These are phyloP conservation scores for Hybognathus amarus DNA, from an alignment of 2,797 vertebrate genomes.

Conservation along the genomic window DNA sequence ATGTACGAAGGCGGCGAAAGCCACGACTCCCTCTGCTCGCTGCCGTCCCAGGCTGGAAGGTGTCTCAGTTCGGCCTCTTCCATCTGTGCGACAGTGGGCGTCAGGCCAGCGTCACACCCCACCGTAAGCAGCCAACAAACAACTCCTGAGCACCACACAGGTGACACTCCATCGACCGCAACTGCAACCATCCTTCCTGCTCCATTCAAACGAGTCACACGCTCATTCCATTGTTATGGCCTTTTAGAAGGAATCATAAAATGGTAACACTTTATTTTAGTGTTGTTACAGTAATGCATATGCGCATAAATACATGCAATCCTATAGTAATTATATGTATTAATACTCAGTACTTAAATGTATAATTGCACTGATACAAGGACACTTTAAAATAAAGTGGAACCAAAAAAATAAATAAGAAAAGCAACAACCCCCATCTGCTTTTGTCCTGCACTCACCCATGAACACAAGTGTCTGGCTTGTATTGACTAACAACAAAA, in stretches of 20 bases:
- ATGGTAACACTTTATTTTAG: not conserved
- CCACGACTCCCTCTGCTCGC: slow-evolving; percentile 72
- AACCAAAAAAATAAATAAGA: not conserved
- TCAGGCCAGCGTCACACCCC: slow-evolving; percentile 41
- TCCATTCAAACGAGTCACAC: not conserved
- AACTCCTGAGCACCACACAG: slow-evolving; percentile 16
- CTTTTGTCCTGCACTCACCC: not conserved
- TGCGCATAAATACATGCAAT: not conserved
- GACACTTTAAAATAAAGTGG: not conserved
- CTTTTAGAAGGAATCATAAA: not conserved
- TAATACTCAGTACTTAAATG: not conserved
- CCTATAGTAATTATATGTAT: not conserved
- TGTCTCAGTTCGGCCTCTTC: slow-evolving; percentile 57
- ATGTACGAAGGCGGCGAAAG: slow-evolving; percentile 76
- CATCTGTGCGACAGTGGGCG: slow-evolving; percentile 55
- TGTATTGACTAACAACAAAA: slow-evolving; percentile 15
- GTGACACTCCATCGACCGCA: slow-evolving; percentile 21
- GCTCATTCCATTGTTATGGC: not conserved
- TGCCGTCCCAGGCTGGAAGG: slow-evolving; percentile 69
- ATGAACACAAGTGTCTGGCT: not conserved
- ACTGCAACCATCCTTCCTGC: not conserved
- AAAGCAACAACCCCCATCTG: not conserved
- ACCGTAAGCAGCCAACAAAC: slow-evolving; percentile 32
- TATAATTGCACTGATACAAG: not conserved
- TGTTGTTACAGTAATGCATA: not conserved